Evolutionary conservation across 53 echinoderm and acorn worm species (phyloP).

Genomic region (Actinopyga echinites): DNA sequence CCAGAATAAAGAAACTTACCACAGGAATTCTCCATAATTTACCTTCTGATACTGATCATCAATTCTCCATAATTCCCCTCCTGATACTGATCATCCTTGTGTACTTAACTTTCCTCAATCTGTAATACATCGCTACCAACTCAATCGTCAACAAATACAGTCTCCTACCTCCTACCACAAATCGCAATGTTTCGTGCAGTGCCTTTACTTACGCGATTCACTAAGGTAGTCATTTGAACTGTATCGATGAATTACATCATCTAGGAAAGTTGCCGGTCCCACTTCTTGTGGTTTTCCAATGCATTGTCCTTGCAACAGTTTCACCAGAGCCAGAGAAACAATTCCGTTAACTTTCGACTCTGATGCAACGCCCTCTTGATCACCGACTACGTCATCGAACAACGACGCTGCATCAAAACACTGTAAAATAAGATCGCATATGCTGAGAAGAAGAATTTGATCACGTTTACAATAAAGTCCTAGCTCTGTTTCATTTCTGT

Average conservation of each 20-base stretch:
- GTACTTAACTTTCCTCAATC: no score
- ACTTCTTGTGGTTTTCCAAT: background rate
- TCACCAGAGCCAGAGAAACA: background rate
- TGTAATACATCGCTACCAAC: no score
- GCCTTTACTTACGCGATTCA: background rate
- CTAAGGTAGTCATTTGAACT: background rate
- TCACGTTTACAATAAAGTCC: background rate
- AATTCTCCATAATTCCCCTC: no score
- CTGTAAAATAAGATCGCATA: background rate
- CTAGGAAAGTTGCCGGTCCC: conserved; percentile 3
- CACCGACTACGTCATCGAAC: background rate
- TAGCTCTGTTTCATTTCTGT: no score
- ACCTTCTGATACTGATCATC: no score
- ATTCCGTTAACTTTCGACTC: background rate
- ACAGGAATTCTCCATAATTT: no score
- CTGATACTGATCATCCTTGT: no score
- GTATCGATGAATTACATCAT: background rate
- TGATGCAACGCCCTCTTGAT: background rate
- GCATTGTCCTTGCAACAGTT: background rate
- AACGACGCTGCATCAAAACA: conserved; percentile 10
- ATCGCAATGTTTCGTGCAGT: no score
- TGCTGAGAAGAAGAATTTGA: background rate
- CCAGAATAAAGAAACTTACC: no score
- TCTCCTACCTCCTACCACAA: no score
- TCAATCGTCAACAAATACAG: no score